Evolutionary conservation across 1,140 invertebrate species (phyloP).

Genomic region (Aphelinus certus): DNA sequence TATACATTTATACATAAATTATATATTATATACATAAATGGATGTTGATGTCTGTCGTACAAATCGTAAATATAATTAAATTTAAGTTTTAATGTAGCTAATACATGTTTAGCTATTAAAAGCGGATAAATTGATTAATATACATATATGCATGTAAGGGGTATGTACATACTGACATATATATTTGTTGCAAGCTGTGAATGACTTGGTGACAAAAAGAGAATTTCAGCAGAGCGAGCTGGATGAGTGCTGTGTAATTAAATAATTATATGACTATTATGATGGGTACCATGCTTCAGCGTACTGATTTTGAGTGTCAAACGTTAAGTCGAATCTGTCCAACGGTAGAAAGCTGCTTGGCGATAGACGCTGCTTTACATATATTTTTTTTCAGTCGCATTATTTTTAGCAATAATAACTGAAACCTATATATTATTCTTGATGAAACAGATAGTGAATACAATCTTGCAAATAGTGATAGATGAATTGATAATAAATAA

Average conservation of each 20-base stretch:
- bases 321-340: slow-evolving; percentile 38
- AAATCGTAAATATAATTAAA: slow-evolving; percentile 50
- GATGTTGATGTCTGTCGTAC: slow-evolving; percentile 61
- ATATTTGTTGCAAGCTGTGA: slow-evolving; percentile 30
- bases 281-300: slow-evolving; percentile 22
- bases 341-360: slow-evolving; percentile 25
- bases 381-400: slow-evolving; percentile 13
- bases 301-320: slow-evolving; percentile 31
- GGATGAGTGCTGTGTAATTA: slow-evolving; percentile 30
- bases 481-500: too few species aligned
- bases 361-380: slow-evolving; percentile 16
- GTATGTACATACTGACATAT: not conserved
- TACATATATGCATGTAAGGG: slow-evolving; percentile 21
- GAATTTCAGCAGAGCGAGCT: not conserved
- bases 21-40: slow-evolving; percentile 50
- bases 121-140: slow-evolving; percentile 24
- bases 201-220: slow-evolving; percentile 4
- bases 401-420: slow-evolving; percentile 9
- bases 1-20: slow-evolving; percentile 48
- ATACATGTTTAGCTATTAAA: slow-evolving; percentile 54
- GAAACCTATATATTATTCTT: slow-evolving; percentile 37
- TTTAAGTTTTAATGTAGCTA: slow-evolving; percentile 55
- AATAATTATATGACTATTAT: slow-evolving; percentile 6
- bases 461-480: too few species aligned
- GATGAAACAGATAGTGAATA: not conserved